Evolutionary conservation across 1,140 invertebrate species (phyloP).

Genomic region (Halyomorpha halys): DNA sequence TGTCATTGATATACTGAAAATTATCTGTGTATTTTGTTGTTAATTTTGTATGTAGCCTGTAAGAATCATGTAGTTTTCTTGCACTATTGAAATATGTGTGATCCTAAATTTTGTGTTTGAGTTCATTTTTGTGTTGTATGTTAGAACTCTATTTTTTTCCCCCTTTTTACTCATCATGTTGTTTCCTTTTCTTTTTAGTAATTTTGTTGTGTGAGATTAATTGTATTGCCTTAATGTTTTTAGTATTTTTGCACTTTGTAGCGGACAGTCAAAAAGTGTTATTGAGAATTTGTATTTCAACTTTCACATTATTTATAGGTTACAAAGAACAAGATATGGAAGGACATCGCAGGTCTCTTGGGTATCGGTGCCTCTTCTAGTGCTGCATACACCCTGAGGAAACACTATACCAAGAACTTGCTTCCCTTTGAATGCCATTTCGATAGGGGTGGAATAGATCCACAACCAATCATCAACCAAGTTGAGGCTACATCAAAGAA

Average conservation of each 20-base stretch:
- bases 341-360: conserved; percentile 86
- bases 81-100: too few relatives aligned
- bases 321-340: conserved; percentile 96
- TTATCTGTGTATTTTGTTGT: too few relatives aligned
- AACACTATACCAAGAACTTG: conserved; percentile 95
- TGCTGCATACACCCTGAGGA: conserved; percentile 89
- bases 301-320: conserved; percentile 50
- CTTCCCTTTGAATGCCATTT: conserved; percentile 93
- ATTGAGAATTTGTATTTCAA: background rate
- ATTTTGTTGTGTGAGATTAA: conserved; percentile 16
- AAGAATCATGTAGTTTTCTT: too few relatives aligned
- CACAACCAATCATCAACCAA: conserved; percentile 88
- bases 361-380: conserved; percentile 93
- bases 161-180: too few relatives aligned
- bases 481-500: conserved; percentile 82
- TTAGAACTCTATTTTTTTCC: too few relatives aligned
- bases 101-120: too few relatives aligned
- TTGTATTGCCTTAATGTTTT: conserved; percentile 16
- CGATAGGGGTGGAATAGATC: conserved; percentile 90
- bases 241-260: background rate
- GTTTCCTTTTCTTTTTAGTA: too few relatives aligned
- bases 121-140: too few relatives aligned
- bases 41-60: too few relatives aligned
- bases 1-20: too few relatives aligned
- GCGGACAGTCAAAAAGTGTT: background rate